Percentiles rank a stretch among this genome's conserved stretches.
Conservation (phyloP, 2,888 invertebrate species). For the Macroteleia sp. region DNA sequence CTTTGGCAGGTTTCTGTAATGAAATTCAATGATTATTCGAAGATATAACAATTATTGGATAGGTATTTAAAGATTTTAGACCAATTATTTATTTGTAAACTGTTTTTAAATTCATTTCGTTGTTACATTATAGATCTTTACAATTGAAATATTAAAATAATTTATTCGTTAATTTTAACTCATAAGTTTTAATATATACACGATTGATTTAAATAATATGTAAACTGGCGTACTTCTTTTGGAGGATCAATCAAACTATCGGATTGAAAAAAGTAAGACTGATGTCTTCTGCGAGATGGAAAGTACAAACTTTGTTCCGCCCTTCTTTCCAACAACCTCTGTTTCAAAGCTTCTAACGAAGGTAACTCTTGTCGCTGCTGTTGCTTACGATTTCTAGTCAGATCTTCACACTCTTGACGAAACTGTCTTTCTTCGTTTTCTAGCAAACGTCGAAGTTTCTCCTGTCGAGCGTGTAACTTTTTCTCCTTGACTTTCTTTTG, state of each 20-base stretch:
- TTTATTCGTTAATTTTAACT: too few species aligned
- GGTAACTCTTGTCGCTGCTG: slow-evolving; percentile 43
- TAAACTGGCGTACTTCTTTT: too few species aligned
- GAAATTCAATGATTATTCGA: too few species aligned
- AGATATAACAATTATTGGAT: too few species aligned
- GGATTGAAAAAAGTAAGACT: slow-evolving; percentile 67
- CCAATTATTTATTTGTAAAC: too few species aligned
- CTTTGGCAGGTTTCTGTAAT: slow-evolving; percentile 18
- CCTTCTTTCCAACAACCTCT: slow-evolving; percentile 72
- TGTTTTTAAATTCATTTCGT: too few species aligned
- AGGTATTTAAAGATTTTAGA: too few species aligned
- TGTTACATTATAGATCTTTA: too few species aligned
- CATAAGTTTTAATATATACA: too few species aligned
- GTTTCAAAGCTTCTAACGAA: slow-evolving; percentile 69
- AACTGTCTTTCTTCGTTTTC: slow-evolving; percentile 73
- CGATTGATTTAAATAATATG: too few species aligned
- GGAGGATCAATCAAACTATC: slow-evolving; percentile 32
- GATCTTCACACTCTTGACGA: slow-evolving; percentile 68
- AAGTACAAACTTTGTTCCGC: slow-evolving; percentile 75
- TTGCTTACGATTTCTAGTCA: slow-evolving; percentile 18
- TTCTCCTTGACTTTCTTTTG: slow-evolving; percentile 70
- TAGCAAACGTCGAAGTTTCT: slow-evolving; percentile 71
- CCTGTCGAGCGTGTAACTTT: slow-evolving; percentile 69
- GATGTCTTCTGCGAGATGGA: slow-evolving; percentile 71
- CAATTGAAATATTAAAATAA: too few species aligned